Percentiles rank a stretch among this genome's conserved stretches.
Evolutionary conservation across 1,140 invertebrate genomes (phyloP).

Genomic region (Musca domestica): DNA sequence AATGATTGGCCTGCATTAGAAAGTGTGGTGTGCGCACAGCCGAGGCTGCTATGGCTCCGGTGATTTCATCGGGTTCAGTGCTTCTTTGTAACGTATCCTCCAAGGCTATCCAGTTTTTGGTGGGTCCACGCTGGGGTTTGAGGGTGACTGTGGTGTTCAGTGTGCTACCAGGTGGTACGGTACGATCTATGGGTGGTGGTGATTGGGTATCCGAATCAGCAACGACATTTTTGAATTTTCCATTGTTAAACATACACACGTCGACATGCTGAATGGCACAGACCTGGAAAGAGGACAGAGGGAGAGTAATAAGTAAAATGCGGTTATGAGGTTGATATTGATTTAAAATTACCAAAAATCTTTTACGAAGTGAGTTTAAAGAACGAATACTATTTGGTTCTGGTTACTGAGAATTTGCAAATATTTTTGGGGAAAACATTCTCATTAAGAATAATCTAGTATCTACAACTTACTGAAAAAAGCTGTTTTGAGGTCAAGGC

Average conservation of each 20-base stretch:
- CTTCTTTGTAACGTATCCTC: conserved; percentile 50
- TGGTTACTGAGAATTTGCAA: too few species aligned
- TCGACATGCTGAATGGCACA: conserved; percentile 94
- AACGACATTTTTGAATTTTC: conserved; percentile 98
- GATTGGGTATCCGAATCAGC: conserved; percentile 74
- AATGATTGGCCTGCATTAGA: conserved; percentile 33
- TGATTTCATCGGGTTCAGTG: conserved; percentile 51
- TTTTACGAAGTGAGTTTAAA: too few species aligned
- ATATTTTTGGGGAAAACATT: too few species aligned
- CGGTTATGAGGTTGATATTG: too few species aligned
- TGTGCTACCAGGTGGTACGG: conserved; percentile 61
- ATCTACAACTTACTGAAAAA: too few species aligned
- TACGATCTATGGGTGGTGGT: conserved; percentile 39
- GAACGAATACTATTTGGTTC: too few species aligned
- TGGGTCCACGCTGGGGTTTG: conserved; percentile 64
- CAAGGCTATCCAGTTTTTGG: conserved; percentile 52
- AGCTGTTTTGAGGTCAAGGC: too few species aligned
- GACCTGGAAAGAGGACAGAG: conserved; percentile 58
- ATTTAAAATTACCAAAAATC: too few species aligned
- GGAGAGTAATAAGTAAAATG: not conserved
- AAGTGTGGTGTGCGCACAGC: conserved; percentile 47
- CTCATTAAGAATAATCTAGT: too few species aligned
- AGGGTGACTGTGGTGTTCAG: conserved; percentile 66
- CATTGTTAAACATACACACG: conserved; percentile 98
- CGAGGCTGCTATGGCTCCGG: conserved; percentile 46